phyloP scores from a whole-genome alignment of 2,113 vertebrate genomes.

The Halichoeres trimaculatus region DNA sequence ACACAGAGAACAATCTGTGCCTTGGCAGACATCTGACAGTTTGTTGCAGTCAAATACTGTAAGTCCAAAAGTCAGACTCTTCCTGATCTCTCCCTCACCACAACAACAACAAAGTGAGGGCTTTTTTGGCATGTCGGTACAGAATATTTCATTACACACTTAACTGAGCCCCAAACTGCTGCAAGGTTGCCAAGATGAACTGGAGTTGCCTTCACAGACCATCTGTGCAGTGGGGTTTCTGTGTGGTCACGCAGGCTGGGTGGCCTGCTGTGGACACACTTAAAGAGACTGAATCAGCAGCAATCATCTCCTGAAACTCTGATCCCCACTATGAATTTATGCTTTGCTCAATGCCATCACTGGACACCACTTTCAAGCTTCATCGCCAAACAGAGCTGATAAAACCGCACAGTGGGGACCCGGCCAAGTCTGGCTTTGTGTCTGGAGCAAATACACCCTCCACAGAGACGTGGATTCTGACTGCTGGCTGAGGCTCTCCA shows the following conservation, averaged over 20 bases:
- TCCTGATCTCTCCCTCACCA: conserved; percentile 36
- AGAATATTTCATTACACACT: conserved; percentile 48
- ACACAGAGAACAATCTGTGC: conserved; percentile 8
- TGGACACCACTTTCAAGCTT: conserved; percentile 51
- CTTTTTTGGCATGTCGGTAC: conserved; percentile 39
- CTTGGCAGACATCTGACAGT: conserved; percentile 37
- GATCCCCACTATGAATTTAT: conserved; percentile 12
- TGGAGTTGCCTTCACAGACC: conserved; percentile 4
- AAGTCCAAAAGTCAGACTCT: conserved; percentile 4
- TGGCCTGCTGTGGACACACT: conserved; percentile 66
- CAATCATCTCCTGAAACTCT: conserved; percentile 40
- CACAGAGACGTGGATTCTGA: conserved; percentile 30
- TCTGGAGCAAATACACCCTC: conserved; percentile 30
- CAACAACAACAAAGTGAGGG: conserved; percentile 55
- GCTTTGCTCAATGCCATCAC: conserved; percentile 16
- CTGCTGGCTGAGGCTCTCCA: neutral
- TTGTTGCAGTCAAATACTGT: neutral
- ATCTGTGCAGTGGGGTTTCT: conserved; percentile 54
- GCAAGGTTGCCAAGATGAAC: neutral
- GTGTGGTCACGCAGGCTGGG: conserved; percentile 64
- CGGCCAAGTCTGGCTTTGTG: conserved; percentile 35
- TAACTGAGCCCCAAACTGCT: conserved; percentile 32
- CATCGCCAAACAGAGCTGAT: conserved; percentile 46
- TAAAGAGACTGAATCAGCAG: conserved; percentile 73
- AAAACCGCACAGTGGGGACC: conserved; percentile 58